A percentile compares a stretch with the other conserved stretches of the same genome.
Evolutionary conservation across 1,140 invertebrate genomes (phyloP).

Genomic region (Drosophila mojavensis): DNA sequence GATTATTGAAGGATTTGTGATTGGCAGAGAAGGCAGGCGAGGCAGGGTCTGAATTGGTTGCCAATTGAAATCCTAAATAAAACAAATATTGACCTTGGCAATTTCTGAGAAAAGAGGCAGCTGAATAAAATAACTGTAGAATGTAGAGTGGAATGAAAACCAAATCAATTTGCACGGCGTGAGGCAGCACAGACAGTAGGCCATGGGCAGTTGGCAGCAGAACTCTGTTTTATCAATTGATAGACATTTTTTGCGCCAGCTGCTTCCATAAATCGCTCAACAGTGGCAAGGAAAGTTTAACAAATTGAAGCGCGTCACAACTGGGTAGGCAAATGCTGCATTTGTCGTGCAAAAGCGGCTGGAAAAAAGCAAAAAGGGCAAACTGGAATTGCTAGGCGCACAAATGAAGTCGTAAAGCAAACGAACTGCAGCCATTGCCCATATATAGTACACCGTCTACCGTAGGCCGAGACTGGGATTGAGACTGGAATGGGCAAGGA

Average conservation of each 20-base stretch:
- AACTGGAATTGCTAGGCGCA: slow-evolving; percentile 72
- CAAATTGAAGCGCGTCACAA: slow-evolving; percentile 63
- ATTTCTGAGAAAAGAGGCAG: neutral
- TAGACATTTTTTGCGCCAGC: slow-evolving; percentile 35
- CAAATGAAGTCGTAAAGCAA: slow-evolving; percentile 78
- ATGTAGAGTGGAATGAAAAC: slow-evolving; percentile 10
- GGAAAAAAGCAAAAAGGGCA: slow-evolving; percentile 26
- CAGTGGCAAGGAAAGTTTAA: slow-evolving; percentile 73
- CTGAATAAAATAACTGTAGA: slow-evolving; percentile 23
- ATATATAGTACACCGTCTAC: slow-evolving; percentile 7
- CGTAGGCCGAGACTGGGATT: neutral
- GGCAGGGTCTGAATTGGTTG: neutral
- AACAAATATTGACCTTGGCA: slow-evolving; percentile 29
- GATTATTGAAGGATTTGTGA: slow-evolving; percentile 1
- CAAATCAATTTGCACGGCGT: slow-evolving; percentile 54
- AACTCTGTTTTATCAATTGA: slow-evolving; percentile 62
- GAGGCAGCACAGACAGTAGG: too few species aligned
- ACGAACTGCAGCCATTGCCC: slow-evolving; percentile 50
- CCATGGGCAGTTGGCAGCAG: neutral
- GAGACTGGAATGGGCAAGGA: neutral
- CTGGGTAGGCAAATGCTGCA: slow-evolving; percentile 28
- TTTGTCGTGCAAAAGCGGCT: slow-evolving; percentile 27
- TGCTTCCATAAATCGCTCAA: slow-evolving; percentile 75
- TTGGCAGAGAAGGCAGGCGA: neutral
- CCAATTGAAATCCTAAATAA: slow-evolving; percentile 10